These are phyloP conservation scores for Oegoconia quadripuncta DNA, from an alignment of 2,888 invertebrate species.

Conservation along the genomic window DNA sequence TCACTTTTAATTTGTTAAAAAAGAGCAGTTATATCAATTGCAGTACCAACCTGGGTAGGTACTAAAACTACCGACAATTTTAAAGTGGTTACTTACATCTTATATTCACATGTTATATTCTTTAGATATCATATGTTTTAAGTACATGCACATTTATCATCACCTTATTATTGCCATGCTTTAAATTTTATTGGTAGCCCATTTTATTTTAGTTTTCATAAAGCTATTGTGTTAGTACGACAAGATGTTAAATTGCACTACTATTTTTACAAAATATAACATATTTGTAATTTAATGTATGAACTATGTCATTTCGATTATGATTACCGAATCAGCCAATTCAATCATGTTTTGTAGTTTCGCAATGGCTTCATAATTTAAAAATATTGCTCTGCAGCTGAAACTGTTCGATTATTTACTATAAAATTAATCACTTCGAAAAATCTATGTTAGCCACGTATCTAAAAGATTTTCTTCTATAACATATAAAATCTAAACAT, in stretches of 20 bases:
- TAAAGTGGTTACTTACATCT: too few relatives aligned
- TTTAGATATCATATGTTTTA: not conserved
- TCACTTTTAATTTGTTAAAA: too few relatives aligned
- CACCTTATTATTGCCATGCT: not conserved
- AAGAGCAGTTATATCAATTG: not conserved
- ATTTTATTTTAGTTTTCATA: not conserved
- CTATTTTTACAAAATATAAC: conserved; percentile 15
- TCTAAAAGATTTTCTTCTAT: conserved; percentile 56
- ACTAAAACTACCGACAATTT: too few relatives aligned
- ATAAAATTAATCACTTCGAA: conserved; percentile 61
- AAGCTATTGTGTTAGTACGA: conserved; percentile 44
- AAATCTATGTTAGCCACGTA: conserved; percentile 75
- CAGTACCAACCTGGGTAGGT: too few relatives aligned
- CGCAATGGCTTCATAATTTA: not conserved
- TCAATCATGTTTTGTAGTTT: conserved; percentile 16
- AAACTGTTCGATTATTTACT: conserved; percentile 11
- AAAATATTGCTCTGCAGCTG: not conserved
- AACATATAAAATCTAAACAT: conserved; percentile 70
- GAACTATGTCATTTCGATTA: not conserved
- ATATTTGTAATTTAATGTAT: conserved; percentile 2
- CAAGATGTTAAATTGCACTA: conserved; percentile 53
- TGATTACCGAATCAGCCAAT: conserved; percentile 18
- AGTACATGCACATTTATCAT: not conserved
- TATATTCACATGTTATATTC: not conserved
- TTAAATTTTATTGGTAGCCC: not conserved